A percentile compares a stretch with the other conserved stretches of the same genome.
Evolutionary conservation across 2,888 invertebrate species (phyloP).

Genomic region (Tenthredo amoena): DNA sequence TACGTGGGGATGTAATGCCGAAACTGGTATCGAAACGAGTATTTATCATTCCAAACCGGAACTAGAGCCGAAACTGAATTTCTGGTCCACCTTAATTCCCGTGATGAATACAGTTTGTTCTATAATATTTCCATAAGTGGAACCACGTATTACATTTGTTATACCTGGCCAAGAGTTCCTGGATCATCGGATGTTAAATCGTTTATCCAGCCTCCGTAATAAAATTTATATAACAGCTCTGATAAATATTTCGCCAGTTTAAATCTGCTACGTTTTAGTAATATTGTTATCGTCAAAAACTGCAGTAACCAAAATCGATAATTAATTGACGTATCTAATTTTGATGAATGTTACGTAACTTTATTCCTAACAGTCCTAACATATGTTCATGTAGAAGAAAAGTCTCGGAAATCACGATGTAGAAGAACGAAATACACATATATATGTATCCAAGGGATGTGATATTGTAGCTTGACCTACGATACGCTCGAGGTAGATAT

Average conservation of each 20-base stretch:
- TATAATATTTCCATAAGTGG: background rate
- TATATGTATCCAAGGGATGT: background rate
- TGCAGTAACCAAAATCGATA: background rate
- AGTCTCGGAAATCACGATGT: background rate
- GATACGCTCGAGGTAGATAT: conserved; percentile 19
- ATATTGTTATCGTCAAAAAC: no score
- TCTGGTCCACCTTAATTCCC: no score
- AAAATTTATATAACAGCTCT: background rate
- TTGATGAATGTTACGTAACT: background rate
- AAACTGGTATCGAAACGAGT: background rate
- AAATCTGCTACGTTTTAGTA: background rate
- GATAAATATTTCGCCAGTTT: background rate
- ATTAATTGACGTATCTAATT: background rate
- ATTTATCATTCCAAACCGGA: background rate
- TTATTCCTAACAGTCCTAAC: background rate
- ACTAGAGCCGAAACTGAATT: background rate
- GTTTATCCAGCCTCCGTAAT: background rate
- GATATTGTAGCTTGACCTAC: conserved; percentile 37
- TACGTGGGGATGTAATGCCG: background rate
- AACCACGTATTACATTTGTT: background rate
- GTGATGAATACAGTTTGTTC: background rate
- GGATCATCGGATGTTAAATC: background rate
- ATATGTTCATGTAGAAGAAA: background rate
- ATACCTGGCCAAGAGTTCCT: background rate
- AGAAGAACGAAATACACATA: background rate